These are phyloP conservation scores for Acleris holmiana DNA, from an alignment of 2,888 invertebrate genomes.

Conservation along the genomic window DNA sequence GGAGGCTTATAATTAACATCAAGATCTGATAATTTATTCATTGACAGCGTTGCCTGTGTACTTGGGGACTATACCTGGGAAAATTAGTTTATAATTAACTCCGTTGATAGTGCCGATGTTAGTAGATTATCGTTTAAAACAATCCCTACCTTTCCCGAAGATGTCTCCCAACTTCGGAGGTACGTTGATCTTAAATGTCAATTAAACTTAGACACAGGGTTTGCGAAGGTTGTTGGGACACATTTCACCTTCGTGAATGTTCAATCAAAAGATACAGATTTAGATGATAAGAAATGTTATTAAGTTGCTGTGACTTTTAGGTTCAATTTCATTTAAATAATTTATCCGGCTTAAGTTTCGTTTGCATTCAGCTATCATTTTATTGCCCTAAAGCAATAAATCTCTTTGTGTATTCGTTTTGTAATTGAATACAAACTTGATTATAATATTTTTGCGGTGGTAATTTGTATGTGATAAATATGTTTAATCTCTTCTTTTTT, in stretches of 20 bases:
- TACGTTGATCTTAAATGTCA: slow-evolving; percentile 41
- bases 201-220: slow-evolving; percentile 43
- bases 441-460: too few species aligned
- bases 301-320: neutral
- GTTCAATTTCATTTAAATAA: too few species aligned
- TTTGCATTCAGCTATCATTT: too few species aligned
- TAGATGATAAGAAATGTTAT: slow-evolving; percentile 1
- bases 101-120: slow-evolving; percentile 12
- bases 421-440: too few species aligned
- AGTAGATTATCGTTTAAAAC: slow-evolving; percentile 31
- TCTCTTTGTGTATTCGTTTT: too few species aligned
- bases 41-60: slow-evolving; percentile 20
- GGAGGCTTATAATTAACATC: neutral
- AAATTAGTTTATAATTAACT: slow-evolving; percentile 32
- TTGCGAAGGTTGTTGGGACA: slow-evolving; percentile 17
- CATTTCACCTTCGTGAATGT: slow-evolving; percentile 26
- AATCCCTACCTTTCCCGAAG: slow-evolving; percentile 27
- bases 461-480: too few species aligned
- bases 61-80: slow-evolving; percentile 10
- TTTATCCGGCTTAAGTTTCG: too few species aligned
- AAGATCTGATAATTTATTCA: slow-evolving; percentile 25
- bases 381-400: too few species aligned
- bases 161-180: slow-evolving; percentile 26
- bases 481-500: too few species aligned
- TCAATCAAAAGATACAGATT: slow-evolving; percentile 14